Percentiles rank a stretch among this genome's conserved stretches.
Evolutionary conservation across 1,140 invertebrate genomes (phyloP).

Genomic region (Drosophila persimilis): DNA sequence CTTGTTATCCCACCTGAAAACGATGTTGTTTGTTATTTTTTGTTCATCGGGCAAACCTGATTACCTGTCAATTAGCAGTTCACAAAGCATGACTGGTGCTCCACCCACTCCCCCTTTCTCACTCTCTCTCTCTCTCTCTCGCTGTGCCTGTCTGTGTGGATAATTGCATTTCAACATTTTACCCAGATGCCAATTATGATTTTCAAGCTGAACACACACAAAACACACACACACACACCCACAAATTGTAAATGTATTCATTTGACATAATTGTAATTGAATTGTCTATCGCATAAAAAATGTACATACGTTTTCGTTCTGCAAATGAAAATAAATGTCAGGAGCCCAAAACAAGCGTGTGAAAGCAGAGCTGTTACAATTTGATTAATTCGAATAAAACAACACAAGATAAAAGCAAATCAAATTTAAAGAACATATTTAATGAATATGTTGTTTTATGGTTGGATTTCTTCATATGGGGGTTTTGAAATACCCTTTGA

Average conservation of each 20-base stretch:
- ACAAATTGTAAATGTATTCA: constrained; percentile 49
- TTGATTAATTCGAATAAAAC: constrained; percentile 31
- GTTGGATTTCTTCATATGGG: too few species aligned
- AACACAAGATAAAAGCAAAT: neutral
- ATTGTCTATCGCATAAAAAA: constrained; percentile 37
- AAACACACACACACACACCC: constrained; percentile 8
- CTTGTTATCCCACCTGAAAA: too few species aligned
- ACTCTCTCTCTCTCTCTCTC: neutral
- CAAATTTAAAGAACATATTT: constrained; percentile 1
- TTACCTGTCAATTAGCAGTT: constrained; percentile 52
- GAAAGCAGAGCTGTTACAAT: constrained; percentile 31
- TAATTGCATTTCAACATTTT: constrained; percentile 53
- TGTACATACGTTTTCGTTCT: neutral
- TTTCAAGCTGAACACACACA: constrained; percentile 36
- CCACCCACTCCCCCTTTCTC: neutral
- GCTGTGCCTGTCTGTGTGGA: constrained; percentile 3
- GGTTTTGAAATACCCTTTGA: too few species aligned
- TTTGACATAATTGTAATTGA: constrained; percentile 59
- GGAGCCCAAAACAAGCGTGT: constrained; percentile 27
- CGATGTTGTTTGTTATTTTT: constrained; percentile 7
- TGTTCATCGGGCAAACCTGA: constrained; percentile 37
- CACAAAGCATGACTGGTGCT: constrained; percentile 37
- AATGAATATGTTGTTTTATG: neutral
- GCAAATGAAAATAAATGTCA: constrained; percentile 22
- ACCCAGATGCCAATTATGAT: constrained; percentile 38